phyloP scores from a whole-genome alignment of 1,140 invertebrate genomes.

The Drosophila tropicalis region DNA sequence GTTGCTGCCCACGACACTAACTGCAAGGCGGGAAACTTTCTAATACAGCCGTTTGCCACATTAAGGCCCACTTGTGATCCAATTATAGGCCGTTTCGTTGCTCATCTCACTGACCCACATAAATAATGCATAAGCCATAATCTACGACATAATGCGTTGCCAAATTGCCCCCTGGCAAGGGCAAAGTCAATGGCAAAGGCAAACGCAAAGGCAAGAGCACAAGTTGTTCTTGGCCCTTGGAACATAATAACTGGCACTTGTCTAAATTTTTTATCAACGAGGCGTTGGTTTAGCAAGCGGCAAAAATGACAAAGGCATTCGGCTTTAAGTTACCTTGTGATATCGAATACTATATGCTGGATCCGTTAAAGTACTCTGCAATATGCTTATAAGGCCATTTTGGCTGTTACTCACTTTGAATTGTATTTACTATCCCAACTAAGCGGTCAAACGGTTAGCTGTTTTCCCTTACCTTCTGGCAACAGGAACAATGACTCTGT shows the following conservation, averaged over 20 bases:
- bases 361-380: no score
- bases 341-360: conserved; percentile 20
- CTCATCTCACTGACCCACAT: conserved; percentile 66
- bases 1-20: conserved; percentile 49
- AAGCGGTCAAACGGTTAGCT: no score
- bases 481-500: no score
- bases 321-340: conserved; percentile 4
- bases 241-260: conserved; percentile 29
- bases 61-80: conserved; percentile 65
- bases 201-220: no score
- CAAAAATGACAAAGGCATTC: conserved; percentile 14
- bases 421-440: no score
- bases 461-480: no score
- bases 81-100: conserved; percentile 75
- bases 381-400: no score
- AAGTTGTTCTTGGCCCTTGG: conserved; percentile 20
- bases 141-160: conserved; percentile 72
- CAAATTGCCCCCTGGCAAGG: conserved; percentile 60
- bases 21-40: not conserved
- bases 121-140: conserved; percentile 78
- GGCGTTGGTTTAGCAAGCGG: conserved; percentile 39
- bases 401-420: no score
- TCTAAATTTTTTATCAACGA: conserved; percentile 68
- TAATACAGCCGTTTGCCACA: conserved; percentile 41
- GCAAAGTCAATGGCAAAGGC: not conserved